Percentiles rank a stretch among this genome's conserved stretches.
Conservation (phyloP, 2,113 vertebrate species). For the Sylvicapra grimmia region DNA sequence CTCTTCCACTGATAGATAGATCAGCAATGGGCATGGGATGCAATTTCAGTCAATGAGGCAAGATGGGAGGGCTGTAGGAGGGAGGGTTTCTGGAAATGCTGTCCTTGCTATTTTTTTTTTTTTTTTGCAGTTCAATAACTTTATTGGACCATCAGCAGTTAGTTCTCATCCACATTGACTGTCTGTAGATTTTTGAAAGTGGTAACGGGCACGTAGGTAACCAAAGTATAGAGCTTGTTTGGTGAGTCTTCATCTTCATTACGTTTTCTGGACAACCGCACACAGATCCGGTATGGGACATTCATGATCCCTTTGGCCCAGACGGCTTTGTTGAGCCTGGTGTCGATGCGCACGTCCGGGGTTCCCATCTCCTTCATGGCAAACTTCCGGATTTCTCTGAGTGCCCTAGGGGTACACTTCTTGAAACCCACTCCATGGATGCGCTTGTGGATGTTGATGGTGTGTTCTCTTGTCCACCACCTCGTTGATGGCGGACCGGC, state of each 20-base stretch:
- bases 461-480: no score
- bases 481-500: no score
- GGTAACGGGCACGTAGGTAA: no score
- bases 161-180: no score
- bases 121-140: no score
- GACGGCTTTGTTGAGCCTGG: slow-evolving; percentile 97
- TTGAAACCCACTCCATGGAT: slow-evolving; percentile 84
- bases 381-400: slow-evolving; percentile 99
- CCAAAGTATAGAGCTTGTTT: no score
- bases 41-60: background rate
- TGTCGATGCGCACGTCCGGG: slow-evolving; percentile 97
- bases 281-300: no score
- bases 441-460: no score
- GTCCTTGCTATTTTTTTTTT: background rate
- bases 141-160: no score
- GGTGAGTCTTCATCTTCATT: no score
- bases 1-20: background rate
- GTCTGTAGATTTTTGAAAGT: no score
- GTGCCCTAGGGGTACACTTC: slow-evolving; percentile 93
- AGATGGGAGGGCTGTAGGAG: background rate
- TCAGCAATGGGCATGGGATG: background rate
- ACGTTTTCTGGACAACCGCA: no score
- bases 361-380: slow-evolving; percentile 99
- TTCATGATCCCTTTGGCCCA: slow-evolving; percentile 94
- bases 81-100: background rate